Conservation (phyloP, 2,797 vertebrate genomes). For the Gallirallus australis region DNA sequence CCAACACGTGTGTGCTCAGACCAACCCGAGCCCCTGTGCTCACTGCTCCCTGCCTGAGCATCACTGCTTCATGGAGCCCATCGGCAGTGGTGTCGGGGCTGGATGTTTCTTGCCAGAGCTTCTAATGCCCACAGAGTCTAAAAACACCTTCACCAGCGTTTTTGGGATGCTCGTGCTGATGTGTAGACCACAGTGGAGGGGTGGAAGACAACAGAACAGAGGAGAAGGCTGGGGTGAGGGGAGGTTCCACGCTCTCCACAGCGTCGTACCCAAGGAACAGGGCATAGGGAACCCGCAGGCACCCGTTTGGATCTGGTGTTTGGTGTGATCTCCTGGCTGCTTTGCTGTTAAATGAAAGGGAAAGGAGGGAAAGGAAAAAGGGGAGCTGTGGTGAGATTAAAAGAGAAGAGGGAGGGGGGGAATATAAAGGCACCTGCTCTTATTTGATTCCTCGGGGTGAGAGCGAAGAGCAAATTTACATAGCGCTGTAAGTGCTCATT, state of each 20-base stretch:
- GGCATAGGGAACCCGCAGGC: too few species aligned
- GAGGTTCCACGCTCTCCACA: fast-evolving
- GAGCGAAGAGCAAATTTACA: constrained; percentile 56
- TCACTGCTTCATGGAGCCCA: fast-evolving
- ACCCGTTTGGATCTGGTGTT: background rate
- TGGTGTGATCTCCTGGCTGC: background rate
- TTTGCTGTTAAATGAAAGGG: background rate
- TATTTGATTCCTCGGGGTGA: constrained; percentile 16
- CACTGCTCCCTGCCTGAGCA: fast-evolving
- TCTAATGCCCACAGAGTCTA: fast-evolving
- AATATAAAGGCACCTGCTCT: background rate
- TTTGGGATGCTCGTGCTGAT: fast-evolving
- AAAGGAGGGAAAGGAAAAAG: background rate
- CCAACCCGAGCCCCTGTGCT: fast-evolving
- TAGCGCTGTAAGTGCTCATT: constrained; percentile 40
- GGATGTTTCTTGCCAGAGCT: fast-evolving
- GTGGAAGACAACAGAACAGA: fast-evolving
- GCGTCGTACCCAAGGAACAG: too few species aligned
- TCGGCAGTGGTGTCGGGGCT: fast-evolving
- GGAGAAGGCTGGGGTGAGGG: fast-evolving
- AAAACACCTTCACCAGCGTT: fast-evolving
- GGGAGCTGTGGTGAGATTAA: background rate
- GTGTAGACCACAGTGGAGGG: background rate
- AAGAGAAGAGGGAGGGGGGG: background rate
- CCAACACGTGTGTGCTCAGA: background rate